Conservation (phyloP, 2,113 vertebrate genomes). For the Sigmodon hispidus region DNA sequence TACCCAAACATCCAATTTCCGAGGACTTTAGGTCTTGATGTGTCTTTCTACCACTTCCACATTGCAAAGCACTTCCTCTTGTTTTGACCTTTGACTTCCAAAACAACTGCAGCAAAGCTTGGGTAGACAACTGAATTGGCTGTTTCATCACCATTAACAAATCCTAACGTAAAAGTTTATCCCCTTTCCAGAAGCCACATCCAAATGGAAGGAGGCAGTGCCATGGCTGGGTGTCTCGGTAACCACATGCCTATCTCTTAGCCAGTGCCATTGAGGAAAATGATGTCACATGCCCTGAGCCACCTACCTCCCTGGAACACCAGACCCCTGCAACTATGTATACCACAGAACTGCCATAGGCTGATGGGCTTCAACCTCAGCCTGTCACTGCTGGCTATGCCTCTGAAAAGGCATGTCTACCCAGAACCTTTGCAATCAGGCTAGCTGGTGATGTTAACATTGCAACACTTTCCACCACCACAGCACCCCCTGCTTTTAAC, state of each 20-base stretch:
- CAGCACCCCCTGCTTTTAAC: conserved; percentile 45
- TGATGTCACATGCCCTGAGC: neutral
- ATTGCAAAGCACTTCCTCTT: conserved; percentile 11
- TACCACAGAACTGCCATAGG: neutral
- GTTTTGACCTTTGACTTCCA: neutral
- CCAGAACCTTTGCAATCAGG: conserved; percentile 42
- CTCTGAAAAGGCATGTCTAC: neutral
- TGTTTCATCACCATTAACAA: neutral
- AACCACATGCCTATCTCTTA: neutral
- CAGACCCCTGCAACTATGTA: neutral
- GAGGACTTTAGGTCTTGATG: neutral
- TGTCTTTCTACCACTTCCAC: conserved; percentile 26
- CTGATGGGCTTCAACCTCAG: neutral
- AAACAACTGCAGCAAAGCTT: conserved; percentile 34
- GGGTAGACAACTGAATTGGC: conserved; percentile 38
- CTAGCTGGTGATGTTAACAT: conserved; percentile 43
- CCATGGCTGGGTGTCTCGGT: neutral
- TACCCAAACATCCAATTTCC: conserved; percentile 14
- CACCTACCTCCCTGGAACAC: neutral
- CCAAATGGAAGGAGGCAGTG: neutral
- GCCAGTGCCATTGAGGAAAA: neutral
- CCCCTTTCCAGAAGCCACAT: neutral
- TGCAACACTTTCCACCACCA: conserved; percentile 62
- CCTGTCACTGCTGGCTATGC: neutral
- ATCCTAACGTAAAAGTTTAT: conserved; percentile 15